phyloP scores from a whole-genome alignment of 2,888 invertebrate genomes.

The Drosophila mulleri region DNA sequence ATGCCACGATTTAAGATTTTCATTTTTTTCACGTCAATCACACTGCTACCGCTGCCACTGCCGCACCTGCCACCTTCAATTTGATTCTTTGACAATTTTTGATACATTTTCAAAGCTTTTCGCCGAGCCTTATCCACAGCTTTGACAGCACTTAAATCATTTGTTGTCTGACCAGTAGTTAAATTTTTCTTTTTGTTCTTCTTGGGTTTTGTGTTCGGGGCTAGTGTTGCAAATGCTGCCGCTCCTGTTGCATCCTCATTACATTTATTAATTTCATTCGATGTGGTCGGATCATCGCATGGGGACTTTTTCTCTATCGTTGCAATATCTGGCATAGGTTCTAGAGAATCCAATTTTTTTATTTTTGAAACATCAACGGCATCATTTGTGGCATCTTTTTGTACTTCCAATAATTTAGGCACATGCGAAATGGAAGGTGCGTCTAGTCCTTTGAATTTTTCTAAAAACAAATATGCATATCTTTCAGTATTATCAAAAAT shows the following conservation, averaged over 20 bases:
- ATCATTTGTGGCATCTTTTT: conserved; percentile 2
- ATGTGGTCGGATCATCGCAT: not conserved
- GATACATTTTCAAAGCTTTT: conserved; percentile 78
- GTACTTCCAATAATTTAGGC: conserved; percentile 4
- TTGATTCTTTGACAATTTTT: conserved; percentile 66
- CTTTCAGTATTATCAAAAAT: not conserved
- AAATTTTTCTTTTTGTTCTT: conserved; percentile 69
- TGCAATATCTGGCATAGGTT: not conserved
- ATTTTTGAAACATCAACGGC: not conserved
- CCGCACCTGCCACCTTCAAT: conserved; percentile 4
- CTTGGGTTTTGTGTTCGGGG: conserved; percentile 49
- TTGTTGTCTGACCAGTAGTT: not conserved
- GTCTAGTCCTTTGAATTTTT: conserved; percentile 71
- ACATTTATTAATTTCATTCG: not conserved
- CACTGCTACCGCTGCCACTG: conserved; percentile 2
- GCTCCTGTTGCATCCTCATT: not conserved
- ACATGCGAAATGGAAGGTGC: conserved; percentile 51
- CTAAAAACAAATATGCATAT: conserved; percentile 37
- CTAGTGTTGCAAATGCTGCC: not conserved
- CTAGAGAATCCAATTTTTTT: not conserved
- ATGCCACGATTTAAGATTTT: conserved; percentile 46
- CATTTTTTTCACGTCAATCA: conserved; percentile 45
- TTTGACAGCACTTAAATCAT: conserved; percentile 32
- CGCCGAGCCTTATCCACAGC: conserved; percentile 73
- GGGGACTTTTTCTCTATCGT: not conserved